Conservation (phyloP, 2,113 vertebrate species). For the Dendrocopos noguchii region DNA sequence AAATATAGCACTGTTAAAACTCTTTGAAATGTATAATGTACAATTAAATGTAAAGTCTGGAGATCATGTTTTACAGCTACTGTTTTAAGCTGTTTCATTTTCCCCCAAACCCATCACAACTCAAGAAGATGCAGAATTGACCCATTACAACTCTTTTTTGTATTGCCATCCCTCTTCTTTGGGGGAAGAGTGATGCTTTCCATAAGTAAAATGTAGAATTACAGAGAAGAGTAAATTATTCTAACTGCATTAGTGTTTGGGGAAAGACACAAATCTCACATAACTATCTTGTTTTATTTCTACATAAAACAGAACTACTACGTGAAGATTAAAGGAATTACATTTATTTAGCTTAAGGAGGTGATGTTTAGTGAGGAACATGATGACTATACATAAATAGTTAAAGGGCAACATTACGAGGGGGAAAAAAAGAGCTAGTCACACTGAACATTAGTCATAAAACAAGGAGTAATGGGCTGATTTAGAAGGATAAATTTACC, state of each 20-base stretch:
- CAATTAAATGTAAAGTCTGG: neutral
- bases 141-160: neutral
- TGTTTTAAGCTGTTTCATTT: neutral
- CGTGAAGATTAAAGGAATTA: neutral
- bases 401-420: neutral
- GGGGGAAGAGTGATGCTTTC: neutral
- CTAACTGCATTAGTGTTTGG: neutral
- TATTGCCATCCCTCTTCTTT: neutral
- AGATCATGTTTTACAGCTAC: neutral
- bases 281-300: constrained; percentile 1
- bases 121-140: neutral
- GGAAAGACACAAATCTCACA: neutral
- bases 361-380: neutral
- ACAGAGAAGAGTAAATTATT: neutral
- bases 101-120: too few species aligned
- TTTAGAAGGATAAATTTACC: neutral
- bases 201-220: neutral
- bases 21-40: neutral
- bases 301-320: neutral
- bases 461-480: neutral
- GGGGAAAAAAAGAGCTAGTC: neutral
- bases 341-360: neutral
- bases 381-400: neutral
- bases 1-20: neutral
- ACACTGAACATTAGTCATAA: neutral